Conservation (phyloP, 2,888 invertebrate species). For the Drosophila nr. perissopoda region DNA sequence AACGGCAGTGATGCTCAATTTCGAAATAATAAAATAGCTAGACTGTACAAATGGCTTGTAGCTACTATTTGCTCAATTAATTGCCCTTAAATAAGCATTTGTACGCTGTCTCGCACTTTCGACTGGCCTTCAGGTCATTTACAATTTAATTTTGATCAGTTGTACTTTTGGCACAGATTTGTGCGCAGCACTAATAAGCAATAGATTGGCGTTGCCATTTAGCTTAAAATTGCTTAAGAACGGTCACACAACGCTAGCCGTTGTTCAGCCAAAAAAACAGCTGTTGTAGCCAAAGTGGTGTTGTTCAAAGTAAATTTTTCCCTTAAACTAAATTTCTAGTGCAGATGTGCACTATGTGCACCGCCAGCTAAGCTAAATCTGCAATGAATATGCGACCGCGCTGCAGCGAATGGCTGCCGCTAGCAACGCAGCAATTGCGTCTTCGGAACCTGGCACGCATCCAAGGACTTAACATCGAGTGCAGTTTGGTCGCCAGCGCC, state of each 20-base stretch:
- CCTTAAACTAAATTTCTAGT: slow-evolving; percentile 25
- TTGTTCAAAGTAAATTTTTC: slow-evolving; percentile 47
- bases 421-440: slow-evolving; percentile 93
- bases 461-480: slow-evolving; percentile 87
- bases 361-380: slow-evolving; percentile 7
- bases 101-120: neutral
- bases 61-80: neutral
- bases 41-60: neutral
- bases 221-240: neutral
- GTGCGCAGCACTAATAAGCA: neutral
- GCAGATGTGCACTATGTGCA: slow-evolving; percentile 42
- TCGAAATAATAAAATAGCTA: neutral
- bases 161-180: neutral
- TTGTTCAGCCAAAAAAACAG: slow-evolving; percentile 50
- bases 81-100: neutral
- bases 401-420: slow-evolving; percentile 85
- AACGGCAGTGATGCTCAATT: slow-evolving; percentile 18
- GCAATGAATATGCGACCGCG: slow-evolving; percentile 79
- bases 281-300: slow-evolving; percentile 49
- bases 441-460: slow-evolving; percentile 92
- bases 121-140: neutral
- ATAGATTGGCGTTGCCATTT: slow-evolving; percentile 25
- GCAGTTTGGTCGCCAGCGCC: slow-evolving; percentile 18
- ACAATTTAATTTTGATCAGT: neutral
- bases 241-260: slow-evolving; percentile 43